These are phyloP conservation scores for Patiria miniata DNA, from an alignment of 35 echinoderm and acorn worm species.

Conservation along the genomic window DNA sequence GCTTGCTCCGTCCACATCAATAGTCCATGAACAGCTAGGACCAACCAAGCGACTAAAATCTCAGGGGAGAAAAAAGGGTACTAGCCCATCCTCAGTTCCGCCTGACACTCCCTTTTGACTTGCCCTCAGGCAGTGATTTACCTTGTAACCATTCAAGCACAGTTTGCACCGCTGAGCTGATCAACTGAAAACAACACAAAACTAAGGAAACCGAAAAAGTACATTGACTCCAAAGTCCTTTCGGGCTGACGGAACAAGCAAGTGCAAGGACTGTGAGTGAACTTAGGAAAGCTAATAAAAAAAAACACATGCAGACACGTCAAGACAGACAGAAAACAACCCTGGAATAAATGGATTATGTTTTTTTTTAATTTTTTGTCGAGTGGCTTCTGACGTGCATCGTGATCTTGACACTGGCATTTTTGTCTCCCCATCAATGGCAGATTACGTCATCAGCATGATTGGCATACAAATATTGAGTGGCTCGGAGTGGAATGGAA, in stretches of 20 bases:
- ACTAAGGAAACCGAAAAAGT: neutral
- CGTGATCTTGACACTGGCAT: neutral
- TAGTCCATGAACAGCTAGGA: no score
- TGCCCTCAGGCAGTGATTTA: neutral
- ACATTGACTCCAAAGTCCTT: constrained; percentile 3
- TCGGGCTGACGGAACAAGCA: neutral
- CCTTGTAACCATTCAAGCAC: neutral
- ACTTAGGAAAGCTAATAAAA: no score
- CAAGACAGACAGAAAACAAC: no score
- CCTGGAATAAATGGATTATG: no score
- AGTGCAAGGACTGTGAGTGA: neutral
- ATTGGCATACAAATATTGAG: neutral
- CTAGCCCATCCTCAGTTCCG: neutral
- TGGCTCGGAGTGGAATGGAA: no score
- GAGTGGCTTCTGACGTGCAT: neutral
- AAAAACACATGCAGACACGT: no score
- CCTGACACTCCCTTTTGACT: neutral
- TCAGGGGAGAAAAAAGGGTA: no score
- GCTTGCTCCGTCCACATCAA: no score
- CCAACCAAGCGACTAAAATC: no score
- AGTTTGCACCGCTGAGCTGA: no score
- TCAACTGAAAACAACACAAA: neutral
- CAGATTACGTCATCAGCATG: no score
- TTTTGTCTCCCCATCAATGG: neutral
- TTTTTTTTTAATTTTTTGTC: neutral